Evolutionary conservation across 2,888 invertebrate genomes (phyloP), one percentile per base, ranked within the genome.

Genomic region (Proisotoma minuta): DNA sequence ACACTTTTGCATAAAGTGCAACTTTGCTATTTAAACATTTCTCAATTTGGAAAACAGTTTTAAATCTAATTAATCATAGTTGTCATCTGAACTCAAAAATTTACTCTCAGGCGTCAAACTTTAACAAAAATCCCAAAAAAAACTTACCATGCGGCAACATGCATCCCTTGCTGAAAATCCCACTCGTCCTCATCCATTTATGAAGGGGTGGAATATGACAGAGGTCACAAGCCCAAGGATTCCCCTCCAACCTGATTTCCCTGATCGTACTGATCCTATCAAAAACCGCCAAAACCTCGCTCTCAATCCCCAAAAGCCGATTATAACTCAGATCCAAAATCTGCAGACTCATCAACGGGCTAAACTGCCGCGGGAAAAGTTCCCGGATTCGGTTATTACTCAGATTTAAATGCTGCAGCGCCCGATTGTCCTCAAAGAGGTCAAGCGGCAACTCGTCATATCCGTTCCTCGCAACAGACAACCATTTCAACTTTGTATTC

Each of bases 281-380:
- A 51, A 87, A 75, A 65, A 83, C 79, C 48, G 81, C 77, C 48
- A 86, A 76, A 29, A 83, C 79, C 43, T 81, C 77, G 68, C 84
- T 84, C 67, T 81, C 82, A 53, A 87, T 78, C 48, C 84, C 84
- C 68, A 83, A 82, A 71, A 89, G 78, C 75, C 82, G 82, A 78
- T 90, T 90, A 71, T 84, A 80, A n/a, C 87, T 87, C 71, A 88
- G 77, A 78, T 89, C 88, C 66, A 90, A 77, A 73, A 82, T 81
- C 76, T 84, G 80, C 52, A 87, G 77, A 81, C 74, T 59, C 4
- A 80, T 81, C 1, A 85, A 81, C 62, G 83, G 81, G 2, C 79
- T 78, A 0, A 87, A 76, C 49, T 83, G 76, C 73, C 83, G 82
- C 43, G 79, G 79, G 4, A 82, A 83, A 71, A 87, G 80, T 53